Conservation (phyloP, 2,113 vertebrate species). For the Spilogale gracilis region DNA sequence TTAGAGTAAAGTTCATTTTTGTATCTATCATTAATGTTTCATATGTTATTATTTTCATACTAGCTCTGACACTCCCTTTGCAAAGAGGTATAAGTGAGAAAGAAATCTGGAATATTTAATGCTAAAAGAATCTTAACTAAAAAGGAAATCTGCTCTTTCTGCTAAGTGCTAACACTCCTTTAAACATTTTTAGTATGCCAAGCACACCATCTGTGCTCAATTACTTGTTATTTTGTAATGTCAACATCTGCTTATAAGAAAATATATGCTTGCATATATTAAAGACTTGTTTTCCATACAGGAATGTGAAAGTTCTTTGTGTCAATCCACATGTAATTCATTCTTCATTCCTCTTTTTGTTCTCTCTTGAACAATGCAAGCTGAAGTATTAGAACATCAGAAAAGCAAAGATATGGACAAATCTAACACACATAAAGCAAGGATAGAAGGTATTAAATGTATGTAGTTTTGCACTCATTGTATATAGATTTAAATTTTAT, state of each 20-base stretch:
- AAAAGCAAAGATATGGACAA: not conserved
- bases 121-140: conserved; percentile 72
- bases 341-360: conserved; percentile 41
- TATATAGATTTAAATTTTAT: not conserved
- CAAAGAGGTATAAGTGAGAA: conserved; percentile 64
- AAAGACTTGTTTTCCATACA: conserved; percentile 82
- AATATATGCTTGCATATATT: conserved; percentile 82
- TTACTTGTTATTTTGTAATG: conserved; percentile 87
- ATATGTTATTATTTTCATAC: conserved; percentile 35
- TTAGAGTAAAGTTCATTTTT: conserved; percentile 31
- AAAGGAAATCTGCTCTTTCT: conserved; percentile 75
- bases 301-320: conserved; percentile 63
- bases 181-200: conserved; percentile 80
- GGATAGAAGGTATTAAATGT: not conserved
- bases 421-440: not conserved
- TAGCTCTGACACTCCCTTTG: not conserved
- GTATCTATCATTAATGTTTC: conserved; percentile 50
- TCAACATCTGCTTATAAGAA: conserved; percentile 88
- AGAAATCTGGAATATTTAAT: conserved; percentile 72
- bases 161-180: conserved; percentile 79
- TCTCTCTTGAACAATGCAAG: conserved; percentile 40
- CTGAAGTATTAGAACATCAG: conserved; percentile 42
- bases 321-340: not conserved
- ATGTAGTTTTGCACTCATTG: not conserved
- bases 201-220: conserved; percentile 87